A percentile compares a stretch with the other conserved stretches of the same genome.
phyloP scores from a whole-genome alignment of 2,797 vertebrate species.

The Sandelia bainsii region DNA sequence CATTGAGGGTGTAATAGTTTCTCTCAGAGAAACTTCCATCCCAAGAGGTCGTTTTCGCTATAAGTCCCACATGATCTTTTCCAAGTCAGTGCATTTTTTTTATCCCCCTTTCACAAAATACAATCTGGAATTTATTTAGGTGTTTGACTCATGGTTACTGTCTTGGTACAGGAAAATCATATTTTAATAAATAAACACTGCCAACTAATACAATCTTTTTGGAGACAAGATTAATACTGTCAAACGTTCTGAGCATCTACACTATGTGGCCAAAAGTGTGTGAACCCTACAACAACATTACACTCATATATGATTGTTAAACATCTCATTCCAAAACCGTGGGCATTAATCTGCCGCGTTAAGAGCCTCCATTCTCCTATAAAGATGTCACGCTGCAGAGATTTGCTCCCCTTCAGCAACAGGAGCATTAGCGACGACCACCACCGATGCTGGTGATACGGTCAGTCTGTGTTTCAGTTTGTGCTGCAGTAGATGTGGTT shows the following conservation, averaged over 20 bases:
- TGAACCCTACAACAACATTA: background rate
- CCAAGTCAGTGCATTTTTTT: constrained; percentile 32
- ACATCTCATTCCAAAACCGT: background rate
- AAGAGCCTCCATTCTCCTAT: background rate
- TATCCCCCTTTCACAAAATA: constrained; percentile 12
- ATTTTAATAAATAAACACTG: constrained; percentile 4
- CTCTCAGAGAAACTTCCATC: constrained; percentile 19
- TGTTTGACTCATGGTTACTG: background rate
- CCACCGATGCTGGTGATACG: background rate
- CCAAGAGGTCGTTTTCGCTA: constrained; percentile 22
- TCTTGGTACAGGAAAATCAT: background rate
- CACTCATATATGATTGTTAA: background rate
- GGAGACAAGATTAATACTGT: constrained; percentile 5
- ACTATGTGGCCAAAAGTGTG: background rate
- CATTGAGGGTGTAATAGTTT: constrained; percentile 40
- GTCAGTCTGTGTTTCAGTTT: background rate
- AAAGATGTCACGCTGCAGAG: background rate
- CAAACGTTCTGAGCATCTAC: constrained; percentile 25
- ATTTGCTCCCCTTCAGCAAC: constrained; percentile 9
- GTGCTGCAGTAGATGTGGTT: background rate
- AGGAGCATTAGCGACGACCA: background rate
- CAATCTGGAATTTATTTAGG: constrained; percentile 37
- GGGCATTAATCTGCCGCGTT: background rate
- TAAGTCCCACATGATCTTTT: constrained; percentile 32
- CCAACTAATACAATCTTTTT: constrained; percentile 7